Evolutionary conservation across 2,888 invertebrate species (phyloP).

Genomic region (Notodonta ziczac): DNA sequence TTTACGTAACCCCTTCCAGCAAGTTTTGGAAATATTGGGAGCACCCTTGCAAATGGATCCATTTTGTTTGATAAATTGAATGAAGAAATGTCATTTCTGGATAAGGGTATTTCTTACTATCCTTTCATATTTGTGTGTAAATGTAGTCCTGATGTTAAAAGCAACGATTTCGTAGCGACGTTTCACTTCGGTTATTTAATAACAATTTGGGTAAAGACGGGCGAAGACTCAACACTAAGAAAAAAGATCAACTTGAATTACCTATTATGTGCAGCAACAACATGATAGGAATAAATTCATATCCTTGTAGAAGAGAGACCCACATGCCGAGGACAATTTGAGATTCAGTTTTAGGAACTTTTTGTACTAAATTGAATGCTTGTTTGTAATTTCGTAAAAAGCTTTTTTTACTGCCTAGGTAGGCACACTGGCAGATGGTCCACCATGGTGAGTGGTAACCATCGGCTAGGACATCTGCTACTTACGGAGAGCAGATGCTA

Average conservation of each 20-base stretch:
- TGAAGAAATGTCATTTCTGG: too few relatives aligned
- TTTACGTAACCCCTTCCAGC: slow-evolving; percentile 11
- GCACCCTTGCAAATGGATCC: slow-evolving; percentile 7
- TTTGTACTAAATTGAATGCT: too few relatives aligned
- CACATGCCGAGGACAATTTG: neutral
- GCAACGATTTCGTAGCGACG: too few relatives aligned
- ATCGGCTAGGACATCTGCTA: too few relatives aligned
- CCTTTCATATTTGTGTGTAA: slow-evolving; percentile 8
- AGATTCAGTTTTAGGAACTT: too few relatives aligned
- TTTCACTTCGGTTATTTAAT: neutral
- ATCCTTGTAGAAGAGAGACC: neutral
- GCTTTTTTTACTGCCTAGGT: too few relatives aligned
- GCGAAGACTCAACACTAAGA: neutral
- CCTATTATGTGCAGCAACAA: neutral
- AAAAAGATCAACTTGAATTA: neutral
- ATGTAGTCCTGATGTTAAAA: slow-evolving; percentile 8
- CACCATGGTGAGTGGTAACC: too few relatives aligned
- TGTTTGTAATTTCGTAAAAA: too few relatives aligned
- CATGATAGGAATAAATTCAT: slow-evolving; percentile 2
- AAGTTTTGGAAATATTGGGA: slow-evolving; percentile 17
- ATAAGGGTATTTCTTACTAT: slow-evolving; percentile 1
- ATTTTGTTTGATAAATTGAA: slow-evolving; percentile 25
- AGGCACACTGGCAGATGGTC: too few relatives aligned
- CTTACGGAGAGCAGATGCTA: too few relatives aligned
- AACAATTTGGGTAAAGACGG: neutral